phyloP scores from a whole-genome alignment of 2,113 vertebrate species.

The Bostrychus sinensis region DNA sequence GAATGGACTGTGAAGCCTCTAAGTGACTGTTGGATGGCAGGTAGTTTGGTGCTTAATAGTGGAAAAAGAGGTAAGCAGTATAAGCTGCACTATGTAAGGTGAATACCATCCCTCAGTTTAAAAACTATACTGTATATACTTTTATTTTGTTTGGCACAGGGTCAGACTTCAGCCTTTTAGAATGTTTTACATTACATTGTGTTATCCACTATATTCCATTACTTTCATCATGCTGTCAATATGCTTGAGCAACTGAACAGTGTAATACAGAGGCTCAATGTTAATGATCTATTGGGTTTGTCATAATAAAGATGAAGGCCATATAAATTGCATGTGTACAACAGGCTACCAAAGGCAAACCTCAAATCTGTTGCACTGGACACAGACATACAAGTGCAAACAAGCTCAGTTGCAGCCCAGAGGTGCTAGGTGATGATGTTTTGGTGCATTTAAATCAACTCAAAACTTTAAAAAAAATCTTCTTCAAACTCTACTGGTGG shows the following conservation, averaged over 20 bases:
- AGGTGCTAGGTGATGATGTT: neutral
- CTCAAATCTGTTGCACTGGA: conserved; percentile 60
- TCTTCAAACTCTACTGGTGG: neutral
- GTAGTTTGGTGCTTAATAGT: conserved; percentile 14
- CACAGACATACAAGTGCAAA: conserved; percentile 16
- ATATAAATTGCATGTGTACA: conserved; percentile 78
- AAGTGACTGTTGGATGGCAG: conserved; percentile 12
- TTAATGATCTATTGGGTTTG: conserved; percentile 60
- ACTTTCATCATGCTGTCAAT: conserved; percentile 80
- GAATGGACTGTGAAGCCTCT: conserved; percentile 65
- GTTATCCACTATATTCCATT: conserved; percentile 81
- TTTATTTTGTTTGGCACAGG: conserved; percentile 76
- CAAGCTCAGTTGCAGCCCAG: neutral
- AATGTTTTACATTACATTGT: conserved; percentile 85
- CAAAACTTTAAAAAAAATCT: neutral
- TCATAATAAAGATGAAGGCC: conserved; percentile 71
- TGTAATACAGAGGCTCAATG: conserved; percentile 75
- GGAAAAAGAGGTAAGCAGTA: conserved; percentile 7
- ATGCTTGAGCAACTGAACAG: conserved; percentile 79
- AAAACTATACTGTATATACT: conserved; percentile 82
- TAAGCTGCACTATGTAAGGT: conserved; percentile 19
- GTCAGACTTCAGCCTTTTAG: conserved; percentile 80
- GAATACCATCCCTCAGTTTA: conserved; percentile 41
- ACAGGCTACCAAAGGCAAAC: conserved; percentile 64
- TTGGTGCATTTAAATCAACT: conserved; percentile 33